Conservation (phyloP, 1,140 invertebrate genomes). For the Mycetomoellerius zeteki region DNA sequence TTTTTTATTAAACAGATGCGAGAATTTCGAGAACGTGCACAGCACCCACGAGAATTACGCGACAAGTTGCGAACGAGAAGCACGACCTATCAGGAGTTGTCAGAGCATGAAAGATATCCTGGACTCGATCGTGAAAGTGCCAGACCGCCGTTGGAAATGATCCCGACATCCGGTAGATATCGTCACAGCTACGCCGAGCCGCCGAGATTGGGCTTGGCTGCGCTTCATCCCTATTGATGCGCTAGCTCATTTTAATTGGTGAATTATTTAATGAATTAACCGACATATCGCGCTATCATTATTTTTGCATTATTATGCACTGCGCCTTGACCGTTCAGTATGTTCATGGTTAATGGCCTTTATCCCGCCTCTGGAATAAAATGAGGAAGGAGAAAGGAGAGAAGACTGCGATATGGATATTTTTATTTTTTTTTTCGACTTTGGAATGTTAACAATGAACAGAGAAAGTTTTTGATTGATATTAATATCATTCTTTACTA, state of each 20-base stretch:
- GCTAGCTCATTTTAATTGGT: slow-evolving; percentile 69
- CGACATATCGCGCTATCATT: slow-evolving; percentile 68
- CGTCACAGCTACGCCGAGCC: slow-evolving; percentile 88
- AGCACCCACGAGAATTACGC: slow-evolving; percentile 75
- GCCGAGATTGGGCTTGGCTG: slow-evolving; percentile 86
- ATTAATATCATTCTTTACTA: background rate
- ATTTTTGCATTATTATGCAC: slow-evolving; percentile 41
- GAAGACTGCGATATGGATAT: slow-evolving; percentile 22
- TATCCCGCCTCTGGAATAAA: background rate
- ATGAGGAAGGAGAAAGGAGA: slow-evolving; percentile 4
- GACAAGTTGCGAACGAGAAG: slow-evolving; percentile 79
- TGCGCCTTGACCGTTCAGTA: slow-evolving; percentile 49
- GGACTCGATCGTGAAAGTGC: slow-evolving; percentile 88
- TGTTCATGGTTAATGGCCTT: slow-evolving; percentile 20
- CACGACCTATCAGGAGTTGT: slow-evolving; percentile 87
- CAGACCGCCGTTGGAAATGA: slow-evolving; percentile 84
- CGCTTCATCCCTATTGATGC: slow-evolving; percentile 87
- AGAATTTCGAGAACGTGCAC: slow-evolving; percentile 76
- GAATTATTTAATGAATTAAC: slow-evolving; percentile 79
- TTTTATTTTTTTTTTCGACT: background rate
- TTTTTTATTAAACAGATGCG: slow-evolving; percentile 68
- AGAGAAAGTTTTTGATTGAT: slow-evolving; percentile 8
- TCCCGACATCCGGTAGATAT: slow-evolving; percentile 84
- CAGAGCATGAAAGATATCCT: slow-evolving; percentile 87
- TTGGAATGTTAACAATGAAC: background rate